These are phyloP conservation scores for Pantelozetes paolii DNA, from an alignment of 2,888 invertebrate species.

Conservation along the genomic window DNA sequence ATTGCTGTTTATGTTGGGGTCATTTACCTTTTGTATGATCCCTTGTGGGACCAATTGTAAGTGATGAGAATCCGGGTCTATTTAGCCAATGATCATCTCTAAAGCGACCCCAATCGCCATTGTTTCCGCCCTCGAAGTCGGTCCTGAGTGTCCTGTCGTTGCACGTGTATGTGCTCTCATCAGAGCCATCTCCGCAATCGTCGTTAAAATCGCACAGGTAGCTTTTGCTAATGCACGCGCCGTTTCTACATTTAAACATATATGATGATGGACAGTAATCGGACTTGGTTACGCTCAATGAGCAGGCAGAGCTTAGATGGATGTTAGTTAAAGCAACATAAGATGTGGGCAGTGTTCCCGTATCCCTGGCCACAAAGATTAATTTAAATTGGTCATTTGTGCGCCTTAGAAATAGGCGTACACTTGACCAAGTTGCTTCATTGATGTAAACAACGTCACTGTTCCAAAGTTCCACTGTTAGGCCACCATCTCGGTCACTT, in stretches of 20 bases:
- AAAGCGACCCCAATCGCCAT: slow-evolving; percentile 44
- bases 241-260: slow-evolving; percentile 44
- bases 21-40: slow-evolving; percentile 44
- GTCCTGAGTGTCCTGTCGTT: slow-evolving; percentile 38
- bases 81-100: slow-evolving; percentile 36
- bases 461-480: background rate
- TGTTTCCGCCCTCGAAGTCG: slow-evolving; percentile 45
- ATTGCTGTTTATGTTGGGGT: background rate
- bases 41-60: slow-evolving; percentile 43
- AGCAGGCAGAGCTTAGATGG: background rate
- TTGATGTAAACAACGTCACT: background rate
- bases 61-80: slow-evolving; percentile 8
- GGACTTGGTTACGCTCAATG: background rate
- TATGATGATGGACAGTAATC: background rate
- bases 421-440: background rate
- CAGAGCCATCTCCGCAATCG: slow-evolving; percentile 46
- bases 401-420: background rate
- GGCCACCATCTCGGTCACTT: background rate
- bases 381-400: background rate
- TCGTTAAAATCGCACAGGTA: slow-evolving; percentile 46
- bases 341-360: background rate
- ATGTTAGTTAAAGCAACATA: slow-evolving; percentile 15
- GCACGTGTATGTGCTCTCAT: slow-evolving; percentile 43
- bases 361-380: background rate
- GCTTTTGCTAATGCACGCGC: slow-evolving; percentile 41